Evolutionary conservation across 2,888 invertebrate species (phyloP).

Genomic region (Spicauda simplicius): DNA sequence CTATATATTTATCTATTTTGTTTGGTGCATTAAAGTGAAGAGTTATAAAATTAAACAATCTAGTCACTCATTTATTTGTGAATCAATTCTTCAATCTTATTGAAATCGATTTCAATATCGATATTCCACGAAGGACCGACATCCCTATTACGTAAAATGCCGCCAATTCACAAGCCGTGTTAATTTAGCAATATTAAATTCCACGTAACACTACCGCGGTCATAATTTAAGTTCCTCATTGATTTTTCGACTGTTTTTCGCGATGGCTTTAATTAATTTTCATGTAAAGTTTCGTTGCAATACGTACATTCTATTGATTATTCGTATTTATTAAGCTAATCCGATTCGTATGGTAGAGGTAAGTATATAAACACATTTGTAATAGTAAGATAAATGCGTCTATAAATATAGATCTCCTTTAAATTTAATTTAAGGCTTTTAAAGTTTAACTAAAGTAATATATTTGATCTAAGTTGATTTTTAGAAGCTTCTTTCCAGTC

Average conservation of each 20-base stretch:
- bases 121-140: too few species aligned
- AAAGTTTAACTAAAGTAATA: too few species aligned
- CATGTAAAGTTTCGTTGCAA: background rate
- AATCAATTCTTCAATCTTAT: too few species aligned
- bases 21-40: too few species aligned
- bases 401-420: background rate
- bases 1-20: too few species aligned
- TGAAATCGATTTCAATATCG: too few species aligned
- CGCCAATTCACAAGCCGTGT: slow-evolving; percentile 32
- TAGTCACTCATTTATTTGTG: too few species aligned
- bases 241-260: slow-evolving; percentile 16
- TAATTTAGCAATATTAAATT: slow-evolving; percentile 43
- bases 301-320: background rate
- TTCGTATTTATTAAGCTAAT: background rate
- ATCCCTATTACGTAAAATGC: slow-evolving; percentile 22
- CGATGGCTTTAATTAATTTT: slow-evolving; percentile 4
- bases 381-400: background rate
- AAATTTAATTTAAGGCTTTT: too few species aligned
- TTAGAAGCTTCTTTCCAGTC: too few species aligned
- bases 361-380: too few species aligned
- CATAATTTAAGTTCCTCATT: slow-evolving; percentile 36
- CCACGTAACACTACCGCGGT: slow-evolving; percentile 34
- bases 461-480: too few species aligned
- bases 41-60: too few species aligned
- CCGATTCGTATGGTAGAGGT: background rate